These are phyloP conservation scores for Trilocha varians DNA, from an alignment of 2,888 invertebrate species.

Conservation along the genomic window DNA sequence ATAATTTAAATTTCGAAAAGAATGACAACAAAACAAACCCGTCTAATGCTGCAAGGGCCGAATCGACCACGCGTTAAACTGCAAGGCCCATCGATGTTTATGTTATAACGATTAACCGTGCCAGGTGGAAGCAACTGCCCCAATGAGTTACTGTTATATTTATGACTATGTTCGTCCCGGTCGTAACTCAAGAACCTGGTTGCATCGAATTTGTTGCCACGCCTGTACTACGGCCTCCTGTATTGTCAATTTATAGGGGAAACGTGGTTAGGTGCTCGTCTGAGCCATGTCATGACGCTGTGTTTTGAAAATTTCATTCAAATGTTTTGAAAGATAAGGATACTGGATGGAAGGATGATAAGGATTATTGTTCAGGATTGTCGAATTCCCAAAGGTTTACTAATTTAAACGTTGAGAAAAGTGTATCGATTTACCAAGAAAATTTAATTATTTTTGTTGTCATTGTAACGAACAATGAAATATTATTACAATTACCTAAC, in stretches of 20 bases:
- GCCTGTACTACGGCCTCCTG: constrained; percentile 3
- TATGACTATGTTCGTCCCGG: constrained; percentile 21
- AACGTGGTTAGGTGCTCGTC: background rate
- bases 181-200: constrained; percentile 31
- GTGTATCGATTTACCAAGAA: no score
- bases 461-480: no score
- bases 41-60: background rate
- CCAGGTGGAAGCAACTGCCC: constrained; percentile 57
- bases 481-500: no score
- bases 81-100: constrained; percentile 18
- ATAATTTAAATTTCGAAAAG: background rate
- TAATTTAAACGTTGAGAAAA: no score
- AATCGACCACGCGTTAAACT: background rate
- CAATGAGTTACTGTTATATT: constrained; percentile 58
- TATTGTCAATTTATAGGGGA: constrained; percentile 4
- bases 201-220: constrained; percentile 7
- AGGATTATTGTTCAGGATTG: no score
- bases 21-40: background rate
- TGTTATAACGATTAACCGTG: constrained; percentile 50
- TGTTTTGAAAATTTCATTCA: no score
- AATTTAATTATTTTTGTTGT: no score
- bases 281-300: background rate
- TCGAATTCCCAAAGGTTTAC: no score
- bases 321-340: no score
- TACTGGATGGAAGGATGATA: no score